Evolutionary conservation across 2,888 invertebrate species (phyloP).

Genomic region (Aproaerema taeniolella): DNA sequence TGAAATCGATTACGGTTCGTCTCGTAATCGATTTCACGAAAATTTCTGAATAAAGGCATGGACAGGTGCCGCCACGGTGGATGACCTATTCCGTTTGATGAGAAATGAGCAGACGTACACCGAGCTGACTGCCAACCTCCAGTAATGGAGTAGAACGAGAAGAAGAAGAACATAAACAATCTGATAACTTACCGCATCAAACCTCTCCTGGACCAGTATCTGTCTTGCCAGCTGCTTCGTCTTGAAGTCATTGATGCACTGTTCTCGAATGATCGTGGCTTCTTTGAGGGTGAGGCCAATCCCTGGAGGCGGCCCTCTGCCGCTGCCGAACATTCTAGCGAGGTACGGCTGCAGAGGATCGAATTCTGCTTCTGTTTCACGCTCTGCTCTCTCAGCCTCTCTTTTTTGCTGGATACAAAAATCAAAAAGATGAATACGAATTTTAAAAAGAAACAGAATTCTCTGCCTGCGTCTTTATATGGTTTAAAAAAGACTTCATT

Average conservation of each 20-base stretch:
- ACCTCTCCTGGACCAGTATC: constrained; percentile 79
- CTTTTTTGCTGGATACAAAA: constrained; percentile 73
- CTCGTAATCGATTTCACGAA: too few species aligned
- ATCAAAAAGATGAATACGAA: background rate
- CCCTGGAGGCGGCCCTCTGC: constrained; percentile 33
- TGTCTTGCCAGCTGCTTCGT: constrained; percentile 79
- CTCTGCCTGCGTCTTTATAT: too few species aligned
- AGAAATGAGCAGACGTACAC: too few species aligned
- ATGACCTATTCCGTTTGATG: too few species aligned
- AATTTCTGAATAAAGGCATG: too few species aligned
- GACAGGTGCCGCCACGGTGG: too few species aligned
- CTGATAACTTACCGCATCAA: constrained; percentile 79
- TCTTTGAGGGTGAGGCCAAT: constrained; percentile 64
- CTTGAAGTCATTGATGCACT: constrained; percentile 83
- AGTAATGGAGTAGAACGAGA: too few species aligned
- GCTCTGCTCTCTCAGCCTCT: constrained; percentile 69
- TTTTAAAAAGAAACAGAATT: background rate
- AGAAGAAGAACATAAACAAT: background rate
- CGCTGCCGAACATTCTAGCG: constrained; percentile 74
- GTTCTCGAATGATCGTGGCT: constrained; percentile 67
- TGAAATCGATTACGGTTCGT: too few species aligned
- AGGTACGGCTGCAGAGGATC: constrained; percentile 82
- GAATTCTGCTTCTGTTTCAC: constrained; percentile 79
- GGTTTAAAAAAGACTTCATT: too few species aligned
- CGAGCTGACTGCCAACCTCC: too few species aligned